Base-by-base conservation (phyloP, 2,888 invertebrate genomes). In the Microplitis manilae region DNA sequence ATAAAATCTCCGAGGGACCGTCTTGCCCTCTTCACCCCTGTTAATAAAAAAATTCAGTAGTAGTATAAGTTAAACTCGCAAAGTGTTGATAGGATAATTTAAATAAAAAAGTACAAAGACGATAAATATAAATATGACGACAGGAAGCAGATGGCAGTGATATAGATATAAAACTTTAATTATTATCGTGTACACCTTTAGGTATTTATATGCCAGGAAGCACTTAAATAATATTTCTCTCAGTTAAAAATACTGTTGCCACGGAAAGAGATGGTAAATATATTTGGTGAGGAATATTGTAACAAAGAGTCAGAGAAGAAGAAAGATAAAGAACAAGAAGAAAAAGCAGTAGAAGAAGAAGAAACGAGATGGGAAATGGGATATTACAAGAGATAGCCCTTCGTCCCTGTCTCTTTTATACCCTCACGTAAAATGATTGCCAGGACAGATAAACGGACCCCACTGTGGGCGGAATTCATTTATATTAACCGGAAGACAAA, bases 181-280 rank as follows among this genome's bases (percentile, higher is more conserved):
- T 89, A 89, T 89, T 87, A 88, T 88, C 86, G 86, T 86, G 85
- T 84, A 86, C 84, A 83, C 85, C 85, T 77, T 80, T 78, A 79
- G 79, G 85, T 88, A 86, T 89, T 88, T 89, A 88, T 89, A 87
- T 86, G 88, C 86, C 89, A 89, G 89, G 89, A 90, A 89, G 87
- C 88, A 86, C 85, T 89, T 89, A 89, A 89, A 90, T 90, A 89
- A 90, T 89, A 90, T 88, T 89, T 86, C 86, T 87, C 83, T 82
- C 83, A 84, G 84, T 85, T 82, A 72, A 79, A 81, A 80, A 79
- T 79, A 79, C 72, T 79, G 64, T 71, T 75, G 67, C 50, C 64
- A 73, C n/a, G 39, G 7, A 69, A 9, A 68, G 8, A 62, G 59
- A 62, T 50, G 38, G 13, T 50, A 50, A 50, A 50, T 50, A 50